Evolutionary conservation across 1,140 invertebrate species (phyloP), one percentile per base, ranked within the genome.

Genomic region (Trachymyrmex septentrionalis): DNA sequence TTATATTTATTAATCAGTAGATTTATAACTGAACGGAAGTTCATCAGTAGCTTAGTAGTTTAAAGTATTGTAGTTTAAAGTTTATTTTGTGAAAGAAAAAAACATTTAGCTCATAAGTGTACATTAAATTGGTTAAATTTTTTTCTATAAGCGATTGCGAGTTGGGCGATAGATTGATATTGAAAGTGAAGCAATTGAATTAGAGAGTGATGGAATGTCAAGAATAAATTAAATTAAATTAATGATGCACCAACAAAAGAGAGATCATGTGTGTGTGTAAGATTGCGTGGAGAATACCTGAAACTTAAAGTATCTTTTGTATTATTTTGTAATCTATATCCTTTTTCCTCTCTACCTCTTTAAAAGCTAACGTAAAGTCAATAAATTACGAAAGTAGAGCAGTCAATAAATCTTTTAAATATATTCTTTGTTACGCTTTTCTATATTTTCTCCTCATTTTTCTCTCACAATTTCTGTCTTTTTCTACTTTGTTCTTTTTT

Each of bases 221-320:
- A 67, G 71, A 71, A 53, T 53, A 21, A 71, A 30, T 78, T 30
- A 80, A 80, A 66, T 77, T 63, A 66, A 63, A 48, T 80, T 55
- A 19, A 77, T 55, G 16, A 64, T 61, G 61, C 63, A 57, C 66
- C 24, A 16, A 75, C 5, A 63, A 3, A 30, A 72, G 12, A 69
- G 16, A 30, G 5, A 78, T 64, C 48, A 27, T 19, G 27, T 48
- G 44, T 19, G 27, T 48, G 9, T 78, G 24, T 14, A 66, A 80
- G 5, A 1, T 80, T 4, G 24, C 61, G 16, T n/a, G 21, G n/a
- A 55, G 5, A 53, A 69, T 55, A 55, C 6, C 6, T 80, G 24
- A 80, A 67, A 12, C 38, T 44, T 44, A 44, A 44, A 44, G 2
- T 10, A 10, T 44, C 38, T 44, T 44, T 44, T 44, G 38, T 44